A percentile compares a stretch with the other conserved stretches of the same genome.
Conservation (phyloP, 1,140 invertebrate genomes). For the Drosophila pseudoobscura region DNA sequence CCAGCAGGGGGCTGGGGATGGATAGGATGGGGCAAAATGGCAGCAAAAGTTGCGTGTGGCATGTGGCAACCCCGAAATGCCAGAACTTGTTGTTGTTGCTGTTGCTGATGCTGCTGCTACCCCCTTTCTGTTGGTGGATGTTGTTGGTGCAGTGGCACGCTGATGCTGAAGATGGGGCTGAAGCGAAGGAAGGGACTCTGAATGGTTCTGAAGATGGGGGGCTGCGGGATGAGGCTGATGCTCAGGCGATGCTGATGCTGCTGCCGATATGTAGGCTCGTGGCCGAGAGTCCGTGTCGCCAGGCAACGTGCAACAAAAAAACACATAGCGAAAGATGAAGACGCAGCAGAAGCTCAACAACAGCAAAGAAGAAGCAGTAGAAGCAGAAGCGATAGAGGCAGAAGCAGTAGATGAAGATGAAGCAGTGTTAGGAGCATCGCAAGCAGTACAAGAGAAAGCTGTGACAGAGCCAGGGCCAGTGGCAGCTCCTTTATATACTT, state of each 20-base stretch:
- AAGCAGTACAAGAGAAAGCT: slow-evolving; percentile 22
- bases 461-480: slow-evolving; percentile 6
- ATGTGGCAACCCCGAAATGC: slow-evolving; percentile 35
- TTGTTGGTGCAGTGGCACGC: slow-evolving; percentile 33
- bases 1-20: slow-evolving; percentile 8
- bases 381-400: slow-evolving; percentile 43
- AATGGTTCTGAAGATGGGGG: too few species aligned
- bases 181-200: slow-evolving; percentile 18
- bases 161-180: not conserved
- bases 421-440: slow-evolving; percentile 9
- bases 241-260: slow-evolving; percentile 24
- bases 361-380: slow-evolving; percentile 49
- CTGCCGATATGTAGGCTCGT: slow-evolving; percentile 28
- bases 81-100: slow-evolving; percentile 50
- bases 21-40: not conserved
- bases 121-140: slow-evolving; percentile 21
- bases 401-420: slow-evolving; percentile 11
- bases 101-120: slow-evolving; percentile 14
- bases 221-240: too few species aligned
- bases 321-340: not conserved
- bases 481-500: slow-evolving; percentile 58
- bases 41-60: slow-evolving; percentile 35
- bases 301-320: slow-evolving; percentile 57
- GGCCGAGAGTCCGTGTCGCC: slow-evolving; percentile 53
- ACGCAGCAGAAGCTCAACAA: slow-evolving; percentile 9